phyloP scores from a whole-genome alignment of 2,113 vertebrate genomes.

The Calonectris borealis region DNA sequence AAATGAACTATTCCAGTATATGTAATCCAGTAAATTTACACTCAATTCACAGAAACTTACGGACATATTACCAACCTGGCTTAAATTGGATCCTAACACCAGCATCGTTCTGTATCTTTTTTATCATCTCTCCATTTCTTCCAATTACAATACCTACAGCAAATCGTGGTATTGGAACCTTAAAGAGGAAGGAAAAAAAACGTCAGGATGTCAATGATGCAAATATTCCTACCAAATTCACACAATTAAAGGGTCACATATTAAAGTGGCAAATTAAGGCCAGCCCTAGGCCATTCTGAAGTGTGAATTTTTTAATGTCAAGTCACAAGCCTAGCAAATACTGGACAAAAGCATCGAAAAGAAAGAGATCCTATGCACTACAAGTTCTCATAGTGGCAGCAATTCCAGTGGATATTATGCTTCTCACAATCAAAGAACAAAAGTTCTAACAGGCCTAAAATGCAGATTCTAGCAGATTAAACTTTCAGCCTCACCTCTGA shows the following conservation, averaged over 20 bases:
- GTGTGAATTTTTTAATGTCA: background rate
- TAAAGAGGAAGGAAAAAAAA: background rate
- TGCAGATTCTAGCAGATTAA: background rate
- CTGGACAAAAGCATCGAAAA: background rate
- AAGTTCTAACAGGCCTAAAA: background rate
- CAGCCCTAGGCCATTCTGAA: background rate
- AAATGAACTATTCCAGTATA: constrained; percentile 18
- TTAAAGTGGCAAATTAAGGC: background rate
- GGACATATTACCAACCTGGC: constrained; percentile 78
- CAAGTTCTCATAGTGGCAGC: background rate
- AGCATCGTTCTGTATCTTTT: constrained; percentile 99
- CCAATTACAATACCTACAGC: constrained; percentile 98
- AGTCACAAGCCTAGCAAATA: background rate
- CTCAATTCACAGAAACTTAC: background rate
- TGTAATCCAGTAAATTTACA: background rate
- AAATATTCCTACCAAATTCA: background rate
- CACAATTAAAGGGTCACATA: background rate
- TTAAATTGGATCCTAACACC: constrained; percentile 98
- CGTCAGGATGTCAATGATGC: background rate
- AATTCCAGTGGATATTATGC: background rate
- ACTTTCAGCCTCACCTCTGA: background rate
- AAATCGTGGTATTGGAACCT: constrained; percentile 98
- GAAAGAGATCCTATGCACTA: background rate
- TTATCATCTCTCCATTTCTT: constrained; percentile 98
- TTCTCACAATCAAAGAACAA: background rate